A percentile compares a stretch with the other conserved stretches of the same genome.
Evolutionary conservation across 2,113 vertebrate genomes (phyloP).

Genomic region (Ceyx cyanopectus): DNA sequence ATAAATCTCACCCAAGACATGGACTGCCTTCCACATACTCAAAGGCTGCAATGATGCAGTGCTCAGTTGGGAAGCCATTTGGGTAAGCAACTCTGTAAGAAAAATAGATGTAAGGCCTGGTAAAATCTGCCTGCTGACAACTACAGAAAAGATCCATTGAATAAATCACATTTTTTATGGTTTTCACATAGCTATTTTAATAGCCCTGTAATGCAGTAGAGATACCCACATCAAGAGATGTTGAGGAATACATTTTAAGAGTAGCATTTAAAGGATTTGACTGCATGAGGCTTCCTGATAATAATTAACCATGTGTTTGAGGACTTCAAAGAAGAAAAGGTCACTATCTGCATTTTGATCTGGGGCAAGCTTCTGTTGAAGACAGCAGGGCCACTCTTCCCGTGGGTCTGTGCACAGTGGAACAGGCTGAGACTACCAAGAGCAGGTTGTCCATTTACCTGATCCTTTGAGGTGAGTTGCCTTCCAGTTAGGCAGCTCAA

Average conservation of each 20-base stretch:
- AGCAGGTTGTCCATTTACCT: not conserved
- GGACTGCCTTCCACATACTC: slow-evolving; percentile 71
- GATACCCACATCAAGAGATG: not conserved
- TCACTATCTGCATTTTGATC: not conserved
- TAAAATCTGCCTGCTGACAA: not conserved
- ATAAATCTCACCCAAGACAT: slow-evolving; percentile 75
- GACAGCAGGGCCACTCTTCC: not conserved
- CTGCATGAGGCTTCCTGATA: not conserved
- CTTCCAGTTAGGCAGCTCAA: not conserved
- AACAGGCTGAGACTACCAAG: not conserved
- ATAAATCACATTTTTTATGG: not conserved
- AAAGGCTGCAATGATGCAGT: slow-evolving; percentile 77
- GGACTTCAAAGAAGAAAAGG: not conserved
- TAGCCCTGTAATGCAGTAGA: not conserved
- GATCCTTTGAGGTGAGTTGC: not conserved
- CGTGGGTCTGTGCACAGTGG: not conserved
- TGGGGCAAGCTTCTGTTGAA: not conserved
- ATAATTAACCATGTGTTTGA: not conserved
- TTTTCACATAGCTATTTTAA: not conserved
- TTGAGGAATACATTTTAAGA: not conserved
- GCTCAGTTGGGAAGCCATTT: slow-evolving; percentile 77
- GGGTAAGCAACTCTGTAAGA: slow-evolving; percentile 70
- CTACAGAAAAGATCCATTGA: not conserved
- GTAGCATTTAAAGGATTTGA: not conserved
- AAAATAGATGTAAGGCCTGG: not conserved